phyloP scores from a whole-genome alignment of 2,797 vertebrate genomes.

The Rhynchotus rufescens region DNA sequence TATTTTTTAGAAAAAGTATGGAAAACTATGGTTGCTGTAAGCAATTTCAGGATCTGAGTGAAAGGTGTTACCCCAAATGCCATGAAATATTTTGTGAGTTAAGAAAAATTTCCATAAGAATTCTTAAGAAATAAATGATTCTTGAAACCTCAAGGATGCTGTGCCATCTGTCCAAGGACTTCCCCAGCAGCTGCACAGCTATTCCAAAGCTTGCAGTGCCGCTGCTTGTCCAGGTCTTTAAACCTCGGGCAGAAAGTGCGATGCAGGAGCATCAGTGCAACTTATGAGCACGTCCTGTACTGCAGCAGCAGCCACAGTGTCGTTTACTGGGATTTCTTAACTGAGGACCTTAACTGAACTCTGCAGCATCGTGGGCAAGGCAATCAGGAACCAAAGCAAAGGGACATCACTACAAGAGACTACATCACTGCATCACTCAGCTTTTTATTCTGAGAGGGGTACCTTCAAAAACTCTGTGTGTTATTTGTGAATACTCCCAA shows the following conservation, averaged over 20 bases:
- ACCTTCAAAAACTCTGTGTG: not conserved
- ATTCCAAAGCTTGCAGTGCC: not conserved
- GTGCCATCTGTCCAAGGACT: not conserved
- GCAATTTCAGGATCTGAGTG: slow-evolving; percentile 1
- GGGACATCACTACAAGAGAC: not conserved
- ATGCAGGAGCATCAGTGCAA: not conserved
- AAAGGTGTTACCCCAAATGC: slow-evolving; percentile 5
- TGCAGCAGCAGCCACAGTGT: not conserved
- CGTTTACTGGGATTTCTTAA: not conserved
- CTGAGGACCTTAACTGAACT: not conserved
- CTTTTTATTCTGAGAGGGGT: not conserved
- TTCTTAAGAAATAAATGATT: slow-evolving; percentile 16
- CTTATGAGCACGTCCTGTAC: not conserved
- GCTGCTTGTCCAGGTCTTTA: not conserved
- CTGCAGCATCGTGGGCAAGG: not conserved
- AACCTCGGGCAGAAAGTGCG: not conserved
- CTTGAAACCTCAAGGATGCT: not conserved
- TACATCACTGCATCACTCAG: not conserved
- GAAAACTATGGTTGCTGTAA: slow-evolving; percentile 26
- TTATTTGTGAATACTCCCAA: not conserved
- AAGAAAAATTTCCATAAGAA: slow-evolving; percentile 10
- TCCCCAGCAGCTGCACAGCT: no score
- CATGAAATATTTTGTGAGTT: not conserved
- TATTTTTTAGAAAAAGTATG: slow-evolving; percentile 51
- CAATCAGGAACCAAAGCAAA: not conserved